Conservation (phyloP, 2,797 vertebrate species). For the Melanotaenia nigrans region DNA sequence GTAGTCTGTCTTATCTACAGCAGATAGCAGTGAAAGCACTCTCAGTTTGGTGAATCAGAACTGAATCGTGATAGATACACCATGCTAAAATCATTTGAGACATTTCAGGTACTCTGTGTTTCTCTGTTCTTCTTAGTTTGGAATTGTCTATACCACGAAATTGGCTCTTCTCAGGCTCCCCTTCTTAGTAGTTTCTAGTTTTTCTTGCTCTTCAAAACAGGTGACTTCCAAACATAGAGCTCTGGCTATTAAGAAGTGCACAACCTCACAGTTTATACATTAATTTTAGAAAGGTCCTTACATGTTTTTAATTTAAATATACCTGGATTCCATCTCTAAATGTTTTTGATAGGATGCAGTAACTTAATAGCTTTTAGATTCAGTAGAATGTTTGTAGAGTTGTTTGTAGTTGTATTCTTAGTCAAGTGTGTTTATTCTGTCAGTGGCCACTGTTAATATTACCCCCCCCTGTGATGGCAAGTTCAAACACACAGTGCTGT, state of each 20-base stretch:
- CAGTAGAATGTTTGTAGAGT: neutral
- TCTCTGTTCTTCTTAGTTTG: neutral
- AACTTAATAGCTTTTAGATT: constrained; percentile 17
- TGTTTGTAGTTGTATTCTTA: constrained; percentile 1
- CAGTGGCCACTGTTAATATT: constrained; percentile 47
- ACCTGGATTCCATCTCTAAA: constrained; percentile 7
- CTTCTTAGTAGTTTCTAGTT: neutral
- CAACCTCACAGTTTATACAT: neutral
- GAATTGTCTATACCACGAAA: neutral
- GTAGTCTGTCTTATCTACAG: neutral
- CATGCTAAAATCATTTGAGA: neutral
- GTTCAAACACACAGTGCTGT: constrained; percentile 47
- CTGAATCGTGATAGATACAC: neutral
- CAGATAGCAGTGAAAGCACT: neutral
- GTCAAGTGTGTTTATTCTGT: constrained; percentile 56
- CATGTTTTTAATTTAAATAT: constrained; percentile 36
- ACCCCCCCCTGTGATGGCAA: constrained; percentile 16
- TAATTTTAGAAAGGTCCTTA: neutral
- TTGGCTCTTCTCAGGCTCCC: neutral
- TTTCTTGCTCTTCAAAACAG: neutral
- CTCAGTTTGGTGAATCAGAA: neutral
- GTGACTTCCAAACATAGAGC: too few species aligned
- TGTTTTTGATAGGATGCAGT: constrained; percentile 20
- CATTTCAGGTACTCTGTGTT: neutral
- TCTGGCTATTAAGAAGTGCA: neutral